Conservation (phyloP, 2,888 invertebrate genomes). For the Campopleginae sp. region DNA sequence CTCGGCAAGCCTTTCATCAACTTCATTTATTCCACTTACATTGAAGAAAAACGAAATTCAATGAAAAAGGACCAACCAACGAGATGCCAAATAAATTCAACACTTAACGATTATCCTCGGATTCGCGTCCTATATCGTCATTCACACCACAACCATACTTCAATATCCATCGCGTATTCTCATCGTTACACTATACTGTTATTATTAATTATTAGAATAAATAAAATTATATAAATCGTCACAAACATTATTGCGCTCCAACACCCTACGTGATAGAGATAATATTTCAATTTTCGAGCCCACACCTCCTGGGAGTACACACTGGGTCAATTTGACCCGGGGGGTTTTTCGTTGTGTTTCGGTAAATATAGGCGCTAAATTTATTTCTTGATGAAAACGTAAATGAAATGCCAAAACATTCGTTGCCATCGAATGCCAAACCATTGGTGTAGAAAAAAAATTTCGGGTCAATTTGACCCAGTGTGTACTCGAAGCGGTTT, state of each 20-base stretch:
- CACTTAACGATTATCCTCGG: constrained; percentile 26
- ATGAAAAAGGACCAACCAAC: constrained; percentile 49
- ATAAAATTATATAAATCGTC: neutral
- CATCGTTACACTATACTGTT: constrained; percentile 9
- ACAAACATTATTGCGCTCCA: neutral
- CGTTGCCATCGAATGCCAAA: too few relatives aligned
- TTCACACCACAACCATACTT: constrained; percentile 29
- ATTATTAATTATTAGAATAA: constrained; percentile 14
- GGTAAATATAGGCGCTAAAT: too few relatives aligned
- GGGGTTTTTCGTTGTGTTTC: too few relatives aligned
- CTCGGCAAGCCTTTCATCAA: neutral
- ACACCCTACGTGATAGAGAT: neutral
- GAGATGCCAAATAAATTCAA: constrained; percentile 63
- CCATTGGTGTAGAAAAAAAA: too few relatives aligned
- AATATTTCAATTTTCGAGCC: neutral
- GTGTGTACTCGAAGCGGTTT: too few relatives aligned
- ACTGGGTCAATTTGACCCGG: too few relatives aligned
- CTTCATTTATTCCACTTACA: neutral
- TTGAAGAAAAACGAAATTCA: constrained; percentile 9
- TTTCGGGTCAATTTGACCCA: too few relatives aligned
- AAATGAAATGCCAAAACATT: too few relatives aligned
- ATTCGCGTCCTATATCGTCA: constrained; percentile 24
- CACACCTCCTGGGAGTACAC: too few relatives aligned
- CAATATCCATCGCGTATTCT: neutral
- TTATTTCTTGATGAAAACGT: too few relatives aligned